These are phyloP conservation scores for Cancer borealis DNA, from an alignment of 2,888 invertebrate species.

Conservation along the genomic window DNA sequence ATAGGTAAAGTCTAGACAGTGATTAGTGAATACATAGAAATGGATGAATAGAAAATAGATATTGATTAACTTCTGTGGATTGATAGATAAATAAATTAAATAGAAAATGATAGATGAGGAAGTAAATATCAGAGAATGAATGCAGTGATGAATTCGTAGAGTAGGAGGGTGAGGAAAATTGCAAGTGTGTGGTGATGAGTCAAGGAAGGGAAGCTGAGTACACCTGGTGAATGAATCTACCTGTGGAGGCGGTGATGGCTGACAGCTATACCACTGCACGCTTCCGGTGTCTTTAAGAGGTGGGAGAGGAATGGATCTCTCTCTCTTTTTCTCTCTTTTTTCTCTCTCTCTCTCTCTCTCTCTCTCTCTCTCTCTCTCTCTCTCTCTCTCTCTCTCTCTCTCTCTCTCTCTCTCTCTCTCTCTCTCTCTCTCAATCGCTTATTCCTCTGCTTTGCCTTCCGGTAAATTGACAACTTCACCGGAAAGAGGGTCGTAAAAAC, in stretches of 20 bases:
- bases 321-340: no score
- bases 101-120: no score
- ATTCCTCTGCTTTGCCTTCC: not conserved
- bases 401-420: not conserved
- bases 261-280: not conserved
- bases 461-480: not conserved
- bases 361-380: not conserved
- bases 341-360: not conserved
- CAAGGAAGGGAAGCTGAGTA: not conserved
- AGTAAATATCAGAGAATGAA: no score
- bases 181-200: not conserved
- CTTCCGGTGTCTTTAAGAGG: not conserved
- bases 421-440: not conserved
- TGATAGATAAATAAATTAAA: no score
- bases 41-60: no score
- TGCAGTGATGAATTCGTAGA: no score
- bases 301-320: not conserved
- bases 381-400: not conserved
- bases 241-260: not conserved
- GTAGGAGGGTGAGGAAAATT: no score
- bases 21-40: no score
- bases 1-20: not conserved
- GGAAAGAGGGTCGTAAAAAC: conserved; percentile 1
- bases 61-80: no score
- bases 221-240: not conserved